Conservation (phyloP, 2,113 vertebrate species). For the Ciconia stormi region DNA sequence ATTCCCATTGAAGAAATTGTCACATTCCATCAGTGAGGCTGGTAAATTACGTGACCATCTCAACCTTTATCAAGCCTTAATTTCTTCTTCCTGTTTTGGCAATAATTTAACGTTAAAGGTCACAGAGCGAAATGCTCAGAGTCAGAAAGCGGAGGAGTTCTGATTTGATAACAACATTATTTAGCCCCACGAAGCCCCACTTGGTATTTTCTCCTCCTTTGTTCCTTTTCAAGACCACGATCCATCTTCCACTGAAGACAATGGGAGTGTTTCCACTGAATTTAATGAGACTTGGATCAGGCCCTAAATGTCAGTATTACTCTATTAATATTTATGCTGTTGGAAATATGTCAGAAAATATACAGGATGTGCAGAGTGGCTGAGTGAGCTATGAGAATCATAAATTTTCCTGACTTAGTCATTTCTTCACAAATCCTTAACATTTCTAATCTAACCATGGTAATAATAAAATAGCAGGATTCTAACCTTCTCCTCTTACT, state of each 20-base stretch:
- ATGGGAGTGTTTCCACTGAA: constrained; percentile 62
- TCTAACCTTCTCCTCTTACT: constrained; percentile 56
- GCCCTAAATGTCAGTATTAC: constrained; percentile 64
- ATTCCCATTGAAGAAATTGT: constrained; percentile 56
- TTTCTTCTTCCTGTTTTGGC: constrained; percentile 66
- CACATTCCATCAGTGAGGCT: constrained; percentile 60
- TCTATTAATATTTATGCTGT: constrained; percentile 67
- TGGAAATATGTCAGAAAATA: constrained; percentile 66
- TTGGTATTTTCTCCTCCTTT: constrained; percentile 61
- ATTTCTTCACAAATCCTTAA: constrained; percentile 55
- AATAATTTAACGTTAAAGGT: constrained; percentile 69
- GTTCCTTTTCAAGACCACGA: constrained; percentile 53
- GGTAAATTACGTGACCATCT: constrained; percentile 48
- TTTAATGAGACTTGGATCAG: constrained; percentile 69
- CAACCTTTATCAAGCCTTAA: constrained; percentile 58
- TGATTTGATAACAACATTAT: constrained; percentile 61
- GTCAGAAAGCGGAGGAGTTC: constrained; percentile 58
- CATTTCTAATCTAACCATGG: constrained; percentile 48
- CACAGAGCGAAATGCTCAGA: constrained; percentile 37
- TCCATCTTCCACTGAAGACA: constrained; percentile 70
- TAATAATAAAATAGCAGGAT: constrained; percentile 53
- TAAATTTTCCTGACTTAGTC: constrained; percentile 57
- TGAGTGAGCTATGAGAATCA: constrained; percentile 49
- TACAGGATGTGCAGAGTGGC: constrained; percentile 61
- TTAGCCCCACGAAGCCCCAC: constrained; percentile 42